Conservation (phyloP, 2,113 vertebrate genomes). For the Desmodus rotundus region DNA sequence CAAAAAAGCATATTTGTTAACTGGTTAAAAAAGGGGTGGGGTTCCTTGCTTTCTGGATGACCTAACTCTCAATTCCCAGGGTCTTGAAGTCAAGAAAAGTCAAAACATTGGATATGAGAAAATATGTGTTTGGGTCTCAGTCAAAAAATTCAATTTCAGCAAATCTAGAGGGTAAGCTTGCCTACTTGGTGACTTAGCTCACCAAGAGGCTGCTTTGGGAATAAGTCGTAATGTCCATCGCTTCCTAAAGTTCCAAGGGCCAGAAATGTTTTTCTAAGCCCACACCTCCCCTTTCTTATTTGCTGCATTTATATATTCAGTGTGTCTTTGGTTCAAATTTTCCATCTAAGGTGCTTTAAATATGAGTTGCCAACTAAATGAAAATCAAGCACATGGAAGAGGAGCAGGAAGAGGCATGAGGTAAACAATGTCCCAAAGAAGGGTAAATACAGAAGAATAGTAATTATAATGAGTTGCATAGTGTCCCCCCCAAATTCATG, state of each 20-base stretch:
- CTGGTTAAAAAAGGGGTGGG: not conserved
- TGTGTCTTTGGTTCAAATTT: not conserved
- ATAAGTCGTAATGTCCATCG: not conserved
- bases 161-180: not conserved
- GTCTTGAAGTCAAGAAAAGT: not conserved
- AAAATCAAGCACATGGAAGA: not conserved
- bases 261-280: not conserved
- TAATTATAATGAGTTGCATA: not conserved
- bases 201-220: not conserved
- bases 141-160: not conserved
- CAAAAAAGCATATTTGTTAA: not conserved
- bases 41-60: not conserved
- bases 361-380: not conserved
- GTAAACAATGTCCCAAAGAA: not conserved
- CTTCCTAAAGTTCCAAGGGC: not conserved
- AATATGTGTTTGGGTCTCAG: not conserved
- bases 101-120: not conserved
- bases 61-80: not conserved
- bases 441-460: not conserved
- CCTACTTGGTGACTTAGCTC: not conserved
- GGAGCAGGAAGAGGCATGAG: not conserved
- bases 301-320: not conserved
- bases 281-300: not conserved
- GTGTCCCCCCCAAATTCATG: not conserved
- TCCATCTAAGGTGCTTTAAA: not conserved